Evolutionary conservation across 2,888 invertebrate genomes (phyloP).

Genomic region (Cheilosia scutellata): DNA sequence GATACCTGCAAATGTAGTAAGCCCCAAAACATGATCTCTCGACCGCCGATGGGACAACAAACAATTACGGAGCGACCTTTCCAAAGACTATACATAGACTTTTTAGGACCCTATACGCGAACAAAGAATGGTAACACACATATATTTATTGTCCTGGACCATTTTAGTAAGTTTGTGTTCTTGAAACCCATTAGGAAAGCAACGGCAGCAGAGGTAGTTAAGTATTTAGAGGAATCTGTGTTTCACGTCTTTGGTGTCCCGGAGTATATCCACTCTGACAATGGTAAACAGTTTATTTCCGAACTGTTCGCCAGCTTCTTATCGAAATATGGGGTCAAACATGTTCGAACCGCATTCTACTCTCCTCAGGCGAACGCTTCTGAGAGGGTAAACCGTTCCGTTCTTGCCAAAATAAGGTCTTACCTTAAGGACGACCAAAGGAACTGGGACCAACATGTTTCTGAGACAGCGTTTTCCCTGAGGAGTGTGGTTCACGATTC

Average conservation of each 20-base stretch:
- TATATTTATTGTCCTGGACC: slow-evolving; percentile 45
- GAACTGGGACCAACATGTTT: too few relatives aligned
- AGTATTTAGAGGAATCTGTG: neutral
- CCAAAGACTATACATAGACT: slow-evolving; percentile 45
- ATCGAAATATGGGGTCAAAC: slow-evolving; percentile 46
- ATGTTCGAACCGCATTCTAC: slow-evolving; percentile 54
- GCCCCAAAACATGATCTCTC: neutral
- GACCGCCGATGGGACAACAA: slow-evolving; percentile 37
- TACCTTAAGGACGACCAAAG: too few relatives aligned
- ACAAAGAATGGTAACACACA: slow-evolving; percentile 38
- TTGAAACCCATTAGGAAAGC: neutral
- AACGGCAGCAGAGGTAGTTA: neutral
- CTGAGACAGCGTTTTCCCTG: neutral
- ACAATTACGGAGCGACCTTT: slow-evolving; percentile 34
- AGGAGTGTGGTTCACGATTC: neutral
- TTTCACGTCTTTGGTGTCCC: slow-evolving; percentile 9
- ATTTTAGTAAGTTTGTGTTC: slow-evolving; percentile 1
- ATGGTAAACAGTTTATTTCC: slow-evolving; percentile 11
- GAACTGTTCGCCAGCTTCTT: slow-evolving; percentile 23
- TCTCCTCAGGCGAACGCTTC: slow-evolving; percentile 60
- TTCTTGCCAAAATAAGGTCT: neutral
- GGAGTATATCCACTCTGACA: neutral
- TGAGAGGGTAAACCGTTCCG: neutral
- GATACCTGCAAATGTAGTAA: too few relatives aligned
- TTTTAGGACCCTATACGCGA: slow-evolving; percentile 56